Base-by-base conservation (phyloP, 1,140 invertebrate genomes). In the Ladona fulva region DNA sequence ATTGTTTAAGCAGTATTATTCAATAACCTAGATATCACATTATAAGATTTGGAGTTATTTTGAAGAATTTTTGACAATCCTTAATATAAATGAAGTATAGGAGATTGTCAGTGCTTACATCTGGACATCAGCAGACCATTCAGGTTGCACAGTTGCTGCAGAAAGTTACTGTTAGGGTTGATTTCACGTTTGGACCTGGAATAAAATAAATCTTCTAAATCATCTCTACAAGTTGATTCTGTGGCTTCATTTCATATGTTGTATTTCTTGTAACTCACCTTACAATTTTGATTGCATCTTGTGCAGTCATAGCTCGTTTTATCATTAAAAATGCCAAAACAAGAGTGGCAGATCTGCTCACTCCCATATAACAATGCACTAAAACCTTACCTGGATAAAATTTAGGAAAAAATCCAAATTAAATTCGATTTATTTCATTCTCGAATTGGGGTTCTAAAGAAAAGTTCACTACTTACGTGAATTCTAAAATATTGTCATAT, bases 311-410 rank as follows among this genome's bases (percentile, higher is more conserved):
- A 59, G 89, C 88, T 75, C 90, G 88, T 82, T 92, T 92, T 74
- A 95, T 91, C 92, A 96, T 95, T 37, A 95, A 85, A 83, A 92
- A 95, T 24, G 93, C 93, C 29, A 94, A 85, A 0, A 94, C 92
- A 80, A 93, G 90, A 0, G 93, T 93, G 24, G 92, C 92, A 25
- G 93, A 94, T 0, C 94, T 89, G 0, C 93, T 94, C 77, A 95
- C 90, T 24, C 94, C 94, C 85, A 93, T 90, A 76, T 93, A 85
- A 82, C 93, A 95, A 83, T 95, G 93, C 0, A 95, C 92, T 76
- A 94, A 86, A 0, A 93, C 90, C 83, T 90, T 93, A 78, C 93
- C 93, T 94, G 83, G 14, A 10, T n/a, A 66, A 37, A 37, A 37
- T n/a, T n/a, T n/a, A n/a, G n/a, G 29, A 37, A 37, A 37, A 37